Evolutionary conservation across 2,888 invertebrate species (phyloP).

Genomic region (Rhingia rostrata): DNA sequence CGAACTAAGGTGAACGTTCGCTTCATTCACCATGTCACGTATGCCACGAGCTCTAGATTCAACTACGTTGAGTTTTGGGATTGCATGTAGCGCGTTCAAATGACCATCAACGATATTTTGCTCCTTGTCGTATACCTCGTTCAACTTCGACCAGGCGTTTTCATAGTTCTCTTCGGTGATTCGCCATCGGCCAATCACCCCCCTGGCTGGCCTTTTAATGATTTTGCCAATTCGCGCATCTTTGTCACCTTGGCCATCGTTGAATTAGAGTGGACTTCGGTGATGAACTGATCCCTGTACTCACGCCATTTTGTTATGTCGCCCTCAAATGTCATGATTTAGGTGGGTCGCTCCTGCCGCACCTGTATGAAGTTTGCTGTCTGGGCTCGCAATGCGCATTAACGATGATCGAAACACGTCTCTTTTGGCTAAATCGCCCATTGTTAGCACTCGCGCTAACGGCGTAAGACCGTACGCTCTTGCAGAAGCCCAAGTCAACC

Average conservation of each 20-base stretch:
- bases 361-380: not conserved
- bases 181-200: not conserved
- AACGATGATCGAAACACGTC: too few species aligned
- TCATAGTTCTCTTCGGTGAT: not conserved
- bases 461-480: too few species aligned
- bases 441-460: too few species aligned
- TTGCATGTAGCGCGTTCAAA: slow-evolving; percentile 13
- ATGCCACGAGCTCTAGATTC: not conserved
- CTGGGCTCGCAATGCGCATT: not conserved
- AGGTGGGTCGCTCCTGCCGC: slow-evolving; percentile 7
- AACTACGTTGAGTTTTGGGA: not conserved
- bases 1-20: slow-evolving; percentile 25
- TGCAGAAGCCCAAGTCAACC: too few species aligned
- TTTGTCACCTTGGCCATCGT: not conserved
- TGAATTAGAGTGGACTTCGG: not conserved
- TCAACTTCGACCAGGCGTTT: not conserved
- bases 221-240: not conserved
- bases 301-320: slow-evolving; percentile 2
- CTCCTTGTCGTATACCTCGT: slow-evolving; percentile 16
- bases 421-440: too few species aligned
- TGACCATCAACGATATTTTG: slow-evolving; percentile 6
- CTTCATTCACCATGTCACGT: slow-evolving; percentile 27
- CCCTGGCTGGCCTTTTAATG: not conserved
- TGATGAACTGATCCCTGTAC: not conserved
- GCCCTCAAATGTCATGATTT: not conserved